A percentile compares a stretch with the other conserved stretches of the same genome.
phyloP scores from a whole-genome alignment of 2,888 invertebrate genomes.

The Nomada fucata region DNA sequence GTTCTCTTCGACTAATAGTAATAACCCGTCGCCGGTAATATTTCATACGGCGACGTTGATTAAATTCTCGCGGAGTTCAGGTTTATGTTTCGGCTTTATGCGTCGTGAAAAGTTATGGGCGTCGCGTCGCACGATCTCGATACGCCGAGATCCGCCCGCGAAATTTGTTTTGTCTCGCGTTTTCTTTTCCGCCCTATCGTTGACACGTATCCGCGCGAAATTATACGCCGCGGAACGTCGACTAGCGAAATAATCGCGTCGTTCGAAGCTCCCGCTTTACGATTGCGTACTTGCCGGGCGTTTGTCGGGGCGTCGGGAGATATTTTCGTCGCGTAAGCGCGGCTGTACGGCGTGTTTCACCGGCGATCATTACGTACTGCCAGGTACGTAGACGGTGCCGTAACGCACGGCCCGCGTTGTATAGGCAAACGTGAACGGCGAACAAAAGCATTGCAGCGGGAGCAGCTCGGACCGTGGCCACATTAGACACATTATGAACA shows the following conservation, averaged over 20 bases:
- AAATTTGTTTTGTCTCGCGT: slow-evolving; percentile 30
- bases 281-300: neutral
- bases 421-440: slow-evolving; percentile 48
- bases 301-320: neutral
- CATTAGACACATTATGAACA: slow-evolving; percentile 69
- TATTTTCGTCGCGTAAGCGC: slow-evolving; percentile 14
- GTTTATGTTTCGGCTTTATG: slow-evolving; percentile 55
- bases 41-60: slow-evolving; percentile 64
- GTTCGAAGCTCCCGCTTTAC: neutral
- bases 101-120: slow-evolving; percentile 52
- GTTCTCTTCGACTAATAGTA: slow-evolving; percentile 60
- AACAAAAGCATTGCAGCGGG: slow-evolving; percentile 64
- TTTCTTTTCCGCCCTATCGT: neutral
- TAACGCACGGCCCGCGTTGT: slow-evolving; percentile 50
- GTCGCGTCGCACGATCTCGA: slow-evolving; percentile 41
- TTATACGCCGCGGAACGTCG: neutral
- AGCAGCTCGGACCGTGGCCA: slow-evolving; percentile 59
- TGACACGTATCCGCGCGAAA: neutral
- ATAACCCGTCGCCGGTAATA: slow-evolving; percentile 64
- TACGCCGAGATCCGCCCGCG: neutral
- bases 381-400: slow-evolving; percentile 29
- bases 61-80: slow-evolving; percentile 58
- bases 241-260: neutral
- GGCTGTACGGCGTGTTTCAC: neutral
- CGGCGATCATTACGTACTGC: slow-evolving; percentile 51